Evolutionary conservation across 2,888 invertebrate species (phyloP), one percentile per base, ranked within the genome.

Genomic region (Lasioglossum malachurum): DNA sequence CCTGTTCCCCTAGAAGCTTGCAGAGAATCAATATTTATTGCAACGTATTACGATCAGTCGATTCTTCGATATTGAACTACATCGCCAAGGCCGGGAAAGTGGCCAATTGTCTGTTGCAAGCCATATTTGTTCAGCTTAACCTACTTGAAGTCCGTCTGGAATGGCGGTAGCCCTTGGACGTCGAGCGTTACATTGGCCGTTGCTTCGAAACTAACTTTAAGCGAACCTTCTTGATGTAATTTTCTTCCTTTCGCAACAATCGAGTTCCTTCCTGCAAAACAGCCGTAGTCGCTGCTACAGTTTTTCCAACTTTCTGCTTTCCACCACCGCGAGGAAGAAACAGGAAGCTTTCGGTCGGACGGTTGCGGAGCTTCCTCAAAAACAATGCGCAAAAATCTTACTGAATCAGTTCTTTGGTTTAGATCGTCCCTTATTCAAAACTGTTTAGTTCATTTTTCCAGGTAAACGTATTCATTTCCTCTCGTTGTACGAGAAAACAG

Each of bases 111-210:
- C 57, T 67, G 57, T 81, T 69, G 78, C 69, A 78, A 41, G 74
- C 74, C 77, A 78, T 78, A 84, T 78, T 77, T 60, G 69, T 69
- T 23, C 49, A 84, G 81, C 81, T 84, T 84, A 84, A 77, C 73
- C 84, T 76, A 74, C 81, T 84, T 84, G 23, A 35, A 77, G 77
- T 46, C 57, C 38, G 31, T 84, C 77, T 73, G 64, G 60, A 75
- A 80, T 69, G 44, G 71, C 49, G 71, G 38, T 60, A 38, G 71
- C 69, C 75, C 75, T 72, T 80, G 49, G 44, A 71, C 64, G 72
- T 41, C 27, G 60, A 49, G 41, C 46, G 53, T 64, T 75, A 38
- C 71, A 72, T 75, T 72, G 75, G 35, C n/a, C n/a, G 41, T 16
- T 41, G 16, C 38, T 41, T 72, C 35, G 41, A 82, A 82, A 41